Percentiles rank a stretch among this genome's conserved stretches.
These are phyloP conservation scores for Pipra filicauda DNA, from an alignment of 2,113 vertebrate species.

Conservation along the genomic window DNA sequence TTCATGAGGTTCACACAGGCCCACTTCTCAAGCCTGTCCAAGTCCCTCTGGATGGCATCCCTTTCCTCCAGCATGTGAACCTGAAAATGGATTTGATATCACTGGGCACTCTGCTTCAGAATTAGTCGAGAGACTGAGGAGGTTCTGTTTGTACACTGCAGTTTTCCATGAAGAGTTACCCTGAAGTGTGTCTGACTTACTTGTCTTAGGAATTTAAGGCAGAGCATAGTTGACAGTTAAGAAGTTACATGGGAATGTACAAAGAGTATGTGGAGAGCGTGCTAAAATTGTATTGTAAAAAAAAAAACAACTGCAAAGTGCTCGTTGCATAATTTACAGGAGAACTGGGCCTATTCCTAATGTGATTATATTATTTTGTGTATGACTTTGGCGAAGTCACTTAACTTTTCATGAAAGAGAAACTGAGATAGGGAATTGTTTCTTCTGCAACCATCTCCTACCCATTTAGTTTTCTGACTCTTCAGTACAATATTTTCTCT, in stretches of 20 bases:
- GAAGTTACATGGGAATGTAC: background rate
- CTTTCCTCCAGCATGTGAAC: background rate
- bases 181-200: background rate
- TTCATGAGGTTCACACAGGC: background rate
- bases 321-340: background rate
- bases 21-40: background rate
- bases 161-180: background rate
- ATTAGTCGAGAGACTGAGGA: background rate
- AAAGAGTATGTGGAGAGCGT: background rate
- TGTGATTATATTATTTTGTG: background rate
- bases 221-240: background rate
- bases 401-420: background rate
- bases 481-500: background rate
- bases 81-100: background rate
- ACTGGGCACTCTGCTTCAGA: background rate
- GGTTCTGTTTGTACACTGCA: background rate
- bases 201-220: background rate
- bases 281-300: background rate
- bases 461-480: background rate
- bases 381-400: background rate
- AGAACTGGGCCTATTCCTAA: rapidly evolving
- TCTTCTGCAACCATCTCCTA: background rate
- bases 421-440: background rate
- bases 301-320: background rate
- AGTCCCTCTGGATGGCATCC: background rate